Base-by-base conservation (phyloP, 2,888 invertebrate species). In the Malthinus flaveolus region DNA sequence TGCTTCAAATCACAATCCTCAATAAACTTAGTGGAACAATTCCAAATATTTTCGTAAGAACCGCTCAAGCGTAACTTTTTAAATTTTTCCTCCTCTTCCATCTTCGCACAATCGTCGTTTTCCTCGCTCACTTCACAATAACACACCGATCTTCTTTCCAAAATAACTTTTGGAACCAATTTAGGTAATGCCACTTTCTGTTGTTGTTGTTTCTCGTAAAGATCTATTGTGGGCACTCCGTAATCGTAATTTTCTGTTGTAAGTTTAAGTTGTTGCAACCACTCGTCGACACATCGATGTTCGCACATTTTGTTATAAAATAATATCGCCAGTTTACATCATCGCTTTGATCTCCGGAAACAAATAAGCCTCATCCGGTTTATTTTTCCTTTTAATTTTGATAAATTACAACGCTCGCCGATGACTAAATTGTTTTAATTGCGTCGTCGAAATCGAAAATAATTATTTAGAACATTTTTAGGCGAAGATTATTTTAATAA, bases 191-290 rank as follows among this genome's bases (percentile, higher is more conserved):
- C 49, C 32, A 33, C 37, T 32, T 59, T 52, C 3, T 53, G 35
- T 23, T 23, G 23, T 23, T 23, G 23, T 23, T 23, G 3, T 23
- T 23, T 23, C 5, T 23, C 23, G 3, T 3, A 23, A 23, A 23
- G 5, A 31, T 48, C 56, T 32, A 15, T 48, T n/a, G 53, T 47
- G 8, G 53, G 62, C 3, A 54, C 45, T 49, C 58, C 67, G 33
- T 68, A 67, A 59, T 77, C 78, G 71, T 78, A 78, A 51, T 66
- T 68, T 62, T 77, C 77, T 31, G 70, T 68, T 32, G 62, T 62
- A 49, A 68, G 71, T 53, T 76, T 71, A 32, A 77, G 63, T 56
- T 71, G 67, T 62, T 69, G 64, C 61, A 78, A 64, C 78, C 78
- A 78, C 49, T 68, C 67, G 50, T 68, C 64, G 35, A 76, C 73